Percentiles rank a stretch among this genome's conserved stretches.
phyloP scores from a whole-genome alignment of 1,140 invertebrate species.

The Apocrypta bakeri region DNA sequence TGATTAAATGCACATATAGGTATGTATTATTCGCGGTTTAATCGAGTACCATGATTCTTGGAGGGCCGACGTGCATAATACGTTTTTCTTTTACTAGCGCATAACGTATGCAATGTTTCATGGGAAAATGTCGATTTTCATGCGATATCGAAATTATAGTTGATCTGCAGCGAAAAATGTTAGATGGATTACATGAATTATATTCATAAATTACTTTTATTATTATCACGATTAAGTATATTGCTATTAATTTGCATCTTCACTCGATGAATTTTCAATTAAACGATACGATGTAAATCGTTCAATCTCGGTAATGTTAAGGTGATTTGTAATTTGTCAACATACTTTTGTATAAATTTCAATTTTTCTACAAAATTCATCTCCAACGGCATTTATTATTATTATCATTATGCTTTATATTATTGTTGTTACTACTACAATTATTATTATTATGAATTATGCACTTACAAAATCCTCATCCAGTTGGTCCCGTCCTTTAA shows the following conservation, averaged over 20 bases:
- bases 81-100: slow-evolving; percentile 9
- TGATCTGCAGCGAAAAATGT: neutral
- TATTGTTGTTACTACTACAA: no score
- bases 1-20: neutral
- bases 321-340: slow-evolving; percentile 25
- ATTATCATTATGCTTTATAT: slow-evolving; percentile 5
- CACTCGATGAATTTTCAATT: neutral
- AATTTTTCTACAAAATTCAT: slow-evolving; percentile 41
- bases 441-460: no score
- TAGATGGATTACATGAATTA: no score
- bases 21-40: slow-evolving; percentile 7
- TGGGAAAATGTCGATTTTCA: neutral
- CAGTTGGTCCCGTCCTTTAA: no score
- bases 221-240: no score
- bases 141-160: neutral
- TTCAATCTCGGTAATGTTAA: slow-evolving; percentile 21
- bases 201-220: no score
- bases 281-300: neutral
- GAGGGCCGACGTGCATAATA: neutral
- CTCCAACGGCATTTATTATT: neutral
- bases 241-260: no score
- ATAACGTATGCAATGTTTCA: neutral
- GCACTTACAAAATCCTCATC: neutral
- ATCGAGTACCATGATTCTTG: slow-evolving; percentile 22
- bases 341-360: slow-evolving; percentile 42